Evolutionary conservation across 2,113 vertebrate species (phyloP).

Genomic region (Sakesphorus luctuosus): DNA sequence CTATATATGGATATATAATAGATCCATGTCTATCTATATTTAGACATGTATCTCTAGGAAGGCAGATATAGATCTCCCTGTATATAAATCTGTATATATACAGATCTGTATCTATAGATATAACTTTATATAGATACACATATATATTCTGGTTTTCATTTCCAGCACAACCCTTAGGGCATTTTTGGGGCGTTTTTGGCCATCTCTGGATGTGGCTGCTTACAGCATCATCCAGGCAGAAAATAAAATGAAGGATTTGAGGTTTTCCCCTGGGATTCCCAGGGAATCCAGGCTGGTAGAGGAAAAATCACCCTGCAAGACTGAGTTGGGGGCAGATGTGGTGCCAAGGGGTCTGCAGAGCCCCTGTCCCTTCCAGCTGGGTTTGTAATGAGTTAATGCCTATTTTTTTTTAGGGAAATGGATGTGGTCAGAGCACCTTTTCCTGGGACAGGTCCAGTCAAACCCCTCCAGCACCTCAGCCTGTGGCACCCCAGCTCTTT

Average conservation of each 20-base stretch:
- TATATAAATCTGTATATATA: background rate
- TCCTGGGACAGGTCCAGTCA: background rate
- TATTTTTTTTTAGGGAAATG: background rate
- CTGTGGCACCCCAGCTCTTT: background rate
- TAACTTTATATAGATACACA: background rate
- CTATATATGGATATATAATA: background rate
- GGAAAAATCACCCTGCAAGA: background rate
- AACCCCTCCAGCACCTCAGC: background rate
- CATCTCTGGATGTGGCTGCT: rapidly evolving
- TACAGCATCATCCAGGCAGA: background rate
- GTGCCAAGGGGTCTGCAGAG: background rate
- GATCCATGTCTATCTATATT: background rate
- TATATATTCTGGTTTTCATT: background rate
- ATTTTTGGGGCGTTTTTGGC: background rate
- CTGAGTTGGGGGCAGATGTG: background rate
- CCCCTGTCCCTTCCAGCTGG: background rate
- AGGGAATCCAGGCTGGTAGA: background rate
- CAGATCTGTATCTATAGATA: background rate
- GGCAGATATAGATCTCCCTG: background rate
- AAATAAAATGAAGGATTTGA: background rate
- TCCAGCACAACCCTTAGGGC: slow-evolving; percentile 7
- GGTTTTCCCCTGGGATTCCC: background rate
- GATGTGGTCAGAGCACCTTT: background rate
- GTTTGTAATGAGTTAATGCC: background rate
- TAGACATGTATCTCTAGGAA: background rate